These are phyloP conservation scores for Operophtera brumata DNA, from an alignment of 2,888 invertebrate species.

Conservation along the genomic window DNA sequence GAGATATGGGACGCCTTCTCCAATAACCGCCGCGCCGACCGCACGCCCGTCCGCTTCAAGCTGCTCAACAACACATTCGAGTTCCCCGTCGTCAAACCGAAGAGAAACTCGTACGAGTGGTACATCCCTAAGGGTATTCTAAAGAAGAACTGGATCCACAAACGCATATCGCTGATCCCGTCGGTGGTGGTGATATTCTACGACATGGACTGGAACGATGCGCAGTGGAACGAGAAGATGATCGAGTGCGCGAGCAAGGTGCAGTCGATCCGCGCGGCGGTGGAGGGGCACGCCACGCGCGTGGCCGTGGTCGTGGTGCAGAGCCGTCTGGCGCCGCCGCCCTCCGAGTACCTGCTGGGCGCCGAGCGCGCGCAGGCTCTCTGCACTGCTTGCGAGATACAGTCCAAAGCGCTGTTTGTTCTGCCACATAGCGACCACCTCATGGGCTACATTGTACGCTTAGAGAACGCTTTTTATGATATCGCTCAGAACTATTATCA, in stretches of 20 bases:
- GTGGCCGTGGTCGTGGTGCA: constrained; percentile 95
- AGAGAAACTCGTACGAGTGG: constrained; percentile 95
- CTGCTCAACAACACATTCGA: constrained; percentile 90
- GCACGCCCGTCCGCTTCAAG: constrained; percentile 91
- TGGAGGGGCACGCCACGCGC: constrained; percentile 86
- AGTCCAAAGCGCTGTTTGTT: constrained; percentile 95
- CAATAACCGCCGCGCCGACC: constrained; percentile 89
- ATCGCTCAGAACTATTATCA: constrained; percentile 96
- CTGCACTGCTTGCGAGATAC: constrained; percentile 94
- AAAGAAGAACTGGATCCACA: constrained; percentile 96
- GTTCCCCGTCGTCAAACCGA: constrained; percentile 92
- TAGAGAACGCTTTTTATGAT: constrained; percentile 97
- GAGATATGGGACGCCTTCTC: constrained; percentile 96
- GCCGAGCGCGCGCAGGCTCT: constrained; percentile 95
- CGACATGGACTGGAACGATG: constrained; percentile 98
- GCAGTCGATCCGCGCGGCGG: constrained; percentile 87
- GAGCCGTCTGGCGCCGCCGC: constrained; percentile 87
- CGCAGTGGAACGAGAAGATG: constrained; percentile 96
- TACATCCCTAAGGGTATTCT: constrained; percentile 96
- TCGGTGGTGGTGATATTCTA: constrained; percentile 97
- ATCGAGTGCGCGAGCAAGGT: constrained; percentile 95
- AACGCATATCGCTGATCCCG: constrained; percentile 94
- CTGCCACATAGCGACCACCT: constrained; percentile 95
- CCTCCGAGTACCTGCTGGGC: constrained; percentile 91
- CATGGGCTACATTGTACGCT: constrained; percentile 85